Percentiles rank a stretch among this genome's conserved stretches.
Evolutionary conservation across 1,140 invertebrate species (phyloP).

Genomic region (Nephotettix cincticeps): DNA sequence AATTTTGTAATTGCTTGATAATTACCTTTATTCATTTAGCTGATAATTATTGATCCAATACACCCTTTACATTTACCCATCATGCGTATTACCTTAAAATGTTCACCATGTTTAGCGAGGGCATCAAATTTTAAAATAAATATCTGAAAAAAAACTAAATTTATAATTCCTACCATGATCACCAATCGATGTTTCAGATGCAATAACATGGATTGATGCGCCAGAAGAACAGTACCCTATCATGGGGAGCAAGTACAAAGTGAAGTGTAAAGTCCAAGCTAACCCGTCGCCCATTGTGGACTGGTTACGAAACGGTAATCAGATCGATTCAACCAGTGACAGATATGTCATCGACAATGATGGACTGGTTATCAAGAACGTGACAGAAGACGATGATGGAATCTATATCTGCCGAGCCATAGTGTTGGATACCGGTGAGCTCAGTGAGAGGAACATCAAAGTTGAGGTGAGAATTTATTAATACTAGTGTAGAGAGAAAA

Average conservation of each 20-base stretch:
- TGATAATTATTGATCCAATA: no score
- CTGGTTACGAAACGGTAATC: constrained; percentile 77
- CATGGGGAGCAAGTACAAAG: constrained; percentile 69
- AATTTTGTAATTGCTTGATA: no score
- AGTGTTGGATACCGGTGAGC: constrained; percentile 74
- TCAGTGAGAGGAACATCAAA: constrained; percentile 69
- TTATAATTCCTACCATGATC: neutral
- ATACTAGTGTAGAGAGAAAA: no score
- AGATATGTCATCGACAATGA: constrained; percentile 73
- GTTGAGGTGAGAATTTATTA: constrained; percentile 64
- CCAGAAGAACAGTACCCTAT: constrained; percentile 81
- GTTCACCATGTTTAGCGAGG: no score
- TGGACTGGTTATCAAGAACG: constrained; percentile 75
- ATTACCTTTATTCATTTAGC: no score
- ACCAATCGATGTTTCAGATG: constrained; percentile 54
- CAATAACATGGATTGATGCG: constrained; percentile 81
- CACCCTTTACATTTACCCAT: no score
- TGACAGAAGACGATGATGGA: constrained; percentile 78
- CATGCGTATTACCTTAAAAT: no score
- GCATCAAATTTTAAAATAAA: neutral
- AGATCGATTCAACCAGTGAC: constrained; percentile 58
- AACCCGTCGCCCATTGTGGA: constrained; percentile 79
- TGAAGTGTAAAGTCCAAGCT: constrained; percentile 81
- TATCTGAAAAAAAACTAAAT: neutral
- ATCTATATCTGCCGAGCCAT: constrained; percentile 81